Conservation (phyloP, 2,797 vertebrate species). For the Borostomias antarcticus region DNA sequence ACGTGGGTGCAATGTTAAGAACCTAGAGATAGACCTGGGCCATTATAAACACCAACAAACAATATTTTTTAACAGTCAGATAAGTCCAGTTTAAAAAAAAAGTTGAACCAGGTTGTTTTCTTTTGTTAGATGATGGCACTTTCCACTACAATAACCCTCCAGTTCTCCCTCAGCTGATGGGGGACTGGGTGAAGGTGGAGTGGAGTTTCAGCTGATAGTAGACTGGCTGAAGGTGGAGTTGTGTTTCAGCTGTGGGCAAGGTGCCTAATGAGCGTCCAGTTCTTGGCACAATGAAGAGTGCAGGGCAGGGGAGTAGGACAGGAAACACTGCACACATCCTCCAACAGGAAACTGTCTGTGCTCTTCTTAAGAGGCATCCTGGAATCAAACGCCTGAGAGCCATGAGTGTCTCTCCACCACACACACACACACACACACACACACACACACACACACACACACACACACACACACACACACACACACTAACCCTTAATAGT, state of each 20-base stretch:
- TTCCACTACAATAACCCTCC: neutral
- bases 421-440: conserved; percentile 48
- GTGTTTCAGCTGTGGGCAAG: conserved; percentile 8
- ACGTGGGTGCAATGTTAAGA: too few species aligned
- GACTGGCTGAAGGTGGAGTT: conserved; percentile 10
- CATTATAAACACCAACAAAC: neutral
- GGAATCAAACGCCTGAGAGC: conserved; percentile 65
- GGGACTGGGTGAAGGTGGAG: too few species aligned
- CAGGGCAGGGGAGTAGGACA: conserved; percentile 45
- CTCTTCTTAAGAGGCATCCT: conserved; percentile 75
- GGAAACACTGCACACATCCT: conserved; percentile 76
- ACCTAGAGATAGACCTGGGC: too few species aligned
- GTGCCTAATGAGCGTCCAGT: conserved; percentile 39
- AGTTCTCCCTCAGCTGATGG: too few species aligned
- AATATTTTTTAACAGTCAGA: neutral
- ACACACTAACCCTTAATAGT: too few species aligned
- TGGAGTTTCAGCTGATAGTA: conserved; percentile 1
- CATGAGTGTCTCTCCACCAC: conserved; percentile 42
- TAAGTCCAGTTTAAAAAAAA: neutral
- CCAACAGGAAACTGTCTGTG: conserved; percentile 70
- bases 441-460: conserved; percentile 48
- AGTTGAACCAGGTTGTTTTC: too few species aligned
- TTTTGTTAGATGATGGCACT: neutral
- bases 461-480: conserved; percentile 39
- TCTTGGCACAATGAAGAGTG: conserved; percentile 48